These are phyloP conservation scores for Hippoglossus hippoglossus DNA, from an alignment of 2,797 vertebrate species.

Conservation along the genomic window DNA sequence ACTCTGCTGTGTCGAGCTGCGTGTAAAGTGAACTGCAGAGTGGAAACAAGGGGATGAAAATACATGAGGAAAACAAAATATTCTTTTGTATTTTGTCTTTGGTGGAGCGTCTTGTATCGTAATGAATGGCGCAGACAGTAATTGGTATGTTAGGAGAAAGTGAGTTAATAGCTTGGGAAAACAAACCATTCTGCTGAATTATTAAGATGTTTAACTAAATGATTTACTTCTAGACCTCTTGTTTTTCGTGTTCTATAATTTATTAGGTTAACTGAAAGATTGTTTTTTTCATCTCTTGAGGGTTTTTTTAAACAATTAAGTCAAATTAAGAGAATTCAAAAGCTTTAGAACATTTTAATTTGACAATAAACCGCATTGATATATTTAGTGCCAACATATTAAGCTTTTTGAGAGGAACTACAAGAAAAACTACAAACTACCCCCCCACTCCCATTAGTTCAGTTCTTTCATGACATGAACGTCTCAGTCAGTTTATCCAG, in stretches of 20 bases:
- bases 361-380: slow-evolving; percentile 24
- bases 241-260: slow-evolving; percentile 33
- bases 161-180: slow-evolving; percentile 34
- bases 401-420: slow-evolving; percentile 4
- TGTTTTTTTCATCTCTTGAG: neutral
- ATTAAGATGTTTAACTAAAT: slow-evolving; percentile 44
- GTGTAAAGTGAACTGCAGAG: slow-evolving; percentile 4
- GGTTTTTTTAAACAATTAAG: slow-evolving; percentile 4
- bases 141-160: slow-evolving; percentile 36
- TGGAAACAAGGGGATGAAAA: slow-evolving; percentile 17
- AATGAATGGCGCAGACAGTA: slow-evolving; percentile 38
- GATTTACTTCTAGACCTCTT: slow-evolving; percentile 33
- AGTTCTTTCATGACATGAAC: neutral
- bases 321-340: slow-evolving; percentile 9
- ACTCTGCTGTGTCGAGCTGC: slow-evolving; percentile 13
- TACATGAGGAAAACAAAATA: slow-evolving; percentile 2
- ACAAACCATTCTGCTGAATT: slow-evolving; percentile 46
- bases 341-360: slow-evolving; percentile 46
- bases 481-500: neutral
- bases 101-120: slow-evolving; percentile 27
- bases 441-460: neutral
- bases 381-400: slow-evolving; percentile 18
- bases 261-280: slow-evolving; percentile 25
- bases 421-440: slow-evolving; percentile 43
- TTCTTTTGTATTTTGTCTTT: slow-evolving; percentile 1